Evolutionary conservation across 2,113 vertebrate genomes (phyloP), one percentile per base, ranked within the genome.

Genomic region (Datnioides undecimradiatus): DNA sequence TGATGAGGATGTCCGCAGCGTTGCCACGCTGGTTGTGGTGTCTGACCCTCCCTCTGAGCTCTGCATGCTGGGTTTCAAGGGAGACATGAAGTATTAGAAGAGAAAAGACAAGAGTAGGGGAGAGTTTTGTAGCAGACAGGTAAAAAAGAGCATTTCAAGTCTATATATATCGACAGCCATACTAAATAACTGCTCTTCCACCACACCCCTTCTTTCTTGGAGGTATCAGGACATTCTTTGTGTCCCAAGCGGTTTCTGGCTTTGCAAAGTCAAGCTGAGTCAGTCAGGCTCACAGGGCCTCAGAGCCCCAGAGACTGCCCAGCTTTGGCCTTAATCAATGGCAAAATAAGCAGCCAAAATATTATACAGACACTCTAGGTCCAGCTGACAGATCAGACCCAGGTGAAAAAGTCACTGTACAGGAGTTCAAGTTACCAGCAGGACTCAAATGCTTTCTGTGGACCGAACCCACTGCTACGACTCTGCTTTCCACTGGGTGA

Each of bases 21-120:
- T 41, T 21, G 92, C 90, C 90, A 97, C 96, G 0, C 96, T 95
- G 66, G 96, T 90, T 2, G 97, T 91, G 4, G 96, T 87, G 66
- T 98, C 97, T 19, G 97, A 95, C 81, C 95, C 95, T 58, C 93
- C 94, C 92, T 99, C 97, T 0, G 98, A 93, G 88, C 94, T 97
- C 96, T 99, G 98, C 98, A 99, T 99, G 90, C 95, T 98, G 92
- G 38, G 90, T 84, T 90, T 91, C 82, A 79, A 41, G 88, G 80
- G 86, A 71, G 27, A 65, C 16, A 57, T 23, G n/a, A 7, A 45
- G 82, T 73, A 57, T 21, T 25, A 25, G 36, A 51, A 41, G 21
- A 79, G 19, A 70, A 67, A 66, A 66, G 9, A 51, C 8, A 58
- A 48, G 31, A 71, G 34, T 13, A n/a, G 33, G 27, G 29, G 17